phyloP scores from a whole-genome alignment of 1,140 invertebrate genomes.

The Macrosteles quadrilineatus region DNA sequence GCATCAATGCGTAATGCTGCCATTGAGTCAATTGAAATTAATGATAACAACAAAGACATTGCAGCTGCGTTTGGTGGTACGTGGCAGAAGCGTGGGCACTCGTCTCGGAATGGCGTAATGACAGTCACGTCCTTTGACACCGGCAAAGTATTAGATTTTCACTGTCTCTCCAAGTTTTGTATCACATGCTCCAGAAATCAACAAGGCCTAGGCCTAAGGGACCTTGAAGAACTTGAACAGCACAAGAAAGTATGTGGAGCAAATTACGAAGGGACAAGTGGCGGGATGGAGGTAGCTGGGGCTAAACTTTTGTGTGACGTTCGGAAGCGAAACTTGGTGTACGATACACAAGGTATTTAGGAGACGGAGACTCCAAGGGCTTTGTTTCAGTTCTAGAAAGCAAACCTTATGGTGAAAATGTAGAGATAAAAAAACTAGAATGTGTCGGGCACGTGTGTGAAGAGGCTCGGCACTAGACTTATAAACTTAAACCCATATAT shows the following conservation, averaged over 20 bases:
- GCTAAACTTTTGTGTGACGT: constrained; percentile 37
- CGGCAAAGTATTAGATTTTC: constrained; percentile 25
- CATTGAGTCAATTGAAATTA: constrained; percentile 21
- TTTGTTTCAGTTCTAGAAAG: not conserved
- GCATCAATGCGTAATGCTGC: constrained; percentile 31
- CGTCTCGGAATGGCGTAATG: constrained; percentile 22
- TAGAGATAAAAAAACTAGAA: constrained; percentile 34
- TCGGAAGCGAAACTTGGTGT: constrained; percentile 26
- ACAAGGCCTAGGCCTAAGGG: no score
- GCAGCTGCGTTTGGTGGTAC: constrained; percentile 30
- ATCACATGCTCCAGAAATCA: constrained; percentile 6
- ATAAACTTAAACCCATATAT: constrained; percentile 40
- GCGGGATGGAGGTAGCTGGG: constrained; percentile 39
- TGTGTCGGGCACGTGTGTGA: constrained; percentile 37
- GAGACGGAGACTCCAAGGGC: constrained; percentile 36
- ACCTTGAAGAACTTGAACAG: not conserved
- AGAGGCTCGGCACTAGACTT: constrained; percentile 29
- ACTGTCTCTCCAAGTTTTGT: constrained; percentile 17
- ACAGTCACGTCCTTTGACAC: constrained; percentile 25
- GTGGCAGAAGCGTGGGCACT: constrained; percentile 33
- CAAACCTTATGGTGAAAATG: constrained; percentile 27
- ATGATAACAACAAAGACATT: constrained; percentile 28
- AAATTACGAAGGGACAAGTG: constrained; percentile 39
- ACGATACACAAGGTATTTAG: constrained; percentile 11
- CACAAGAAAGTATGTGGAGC: constrained; percentile 3